Percentiles rank a stretch among this genome's conserved stretches.
Evolutionary conservation across 2,113 vertebrate species (phyloP).

Genomic region (Oryzias curvinotus): DNA sequence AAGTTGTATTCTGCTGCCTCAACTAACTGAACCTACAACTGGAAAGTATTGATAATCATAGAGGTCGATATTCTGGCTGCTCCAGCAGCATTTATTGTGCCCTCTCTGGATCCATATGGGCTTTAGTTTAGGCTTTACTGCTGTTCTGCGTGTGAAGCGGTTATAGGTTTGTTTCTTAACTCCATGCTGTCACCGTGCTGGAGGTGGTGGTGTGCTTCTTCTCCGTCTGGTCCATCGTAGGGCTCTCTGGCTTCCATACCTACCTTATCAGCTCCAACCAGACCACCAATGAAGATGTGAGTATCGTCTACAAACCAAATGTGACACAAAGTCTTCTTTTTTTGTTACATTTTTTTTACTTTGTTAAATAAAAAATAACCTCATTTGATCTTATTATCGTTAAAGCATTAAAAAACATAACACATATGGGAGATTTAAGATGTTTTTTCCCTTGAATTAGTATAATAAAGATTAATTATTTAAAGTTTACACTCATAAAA

Average conservation of each 20-base stretch:
- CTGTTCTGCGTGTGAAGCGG: neutral
- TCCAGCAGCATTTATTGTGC: slow-evolving; percentile 4
- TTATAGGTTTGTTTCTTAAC: slow-evolving; percentile 81
- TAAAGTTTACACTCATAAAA: too few relatives aligned
- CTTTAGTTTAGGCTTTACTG: neutral
- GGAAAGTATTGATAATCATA: slow-evolving; percentile 37
- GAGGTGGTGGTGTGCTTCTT: slow-evolving; percentile 99
- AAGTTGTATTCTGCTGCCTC: slow-evolving; percentile 14
- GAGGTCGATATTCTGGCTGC: slow-evolving; percentile 42
- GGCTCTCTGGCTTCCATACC: slow-evolving; percentile 97
- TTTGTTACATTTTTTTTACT: too few relatives aligned
- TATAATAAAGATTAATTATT: too few relatives aligned
- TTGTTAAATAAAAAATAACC: too few relatives aligned
- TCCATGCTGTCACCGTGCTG: slow-evolving; percentile 81
- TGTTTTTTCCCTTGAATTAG: too few relatives aligned
- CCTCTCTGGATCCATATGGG: neutral
- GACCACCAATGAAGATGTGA: slow-evolving; percentile 99
- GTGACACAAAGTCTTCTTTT: neutral
- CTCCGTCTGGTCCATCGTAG: slow-evolving; percentile 98
- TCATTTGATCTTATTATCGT: too few relatives aligned
- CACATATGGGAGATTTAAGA: too few relatives aligned
- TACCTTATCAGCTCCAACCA: slow-evolving; percentile 99
- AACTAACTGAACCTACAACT: slow-evolving; percentile 44
- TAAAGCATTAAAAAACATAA: too few relatives aligned
- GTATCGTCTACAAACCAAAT: slow-evolving; percentile 54